Evolutionary conservation across 2,888 invertebrate genomes (phyloP).

Genomic region (Epinotia brunnichana): DNA sequence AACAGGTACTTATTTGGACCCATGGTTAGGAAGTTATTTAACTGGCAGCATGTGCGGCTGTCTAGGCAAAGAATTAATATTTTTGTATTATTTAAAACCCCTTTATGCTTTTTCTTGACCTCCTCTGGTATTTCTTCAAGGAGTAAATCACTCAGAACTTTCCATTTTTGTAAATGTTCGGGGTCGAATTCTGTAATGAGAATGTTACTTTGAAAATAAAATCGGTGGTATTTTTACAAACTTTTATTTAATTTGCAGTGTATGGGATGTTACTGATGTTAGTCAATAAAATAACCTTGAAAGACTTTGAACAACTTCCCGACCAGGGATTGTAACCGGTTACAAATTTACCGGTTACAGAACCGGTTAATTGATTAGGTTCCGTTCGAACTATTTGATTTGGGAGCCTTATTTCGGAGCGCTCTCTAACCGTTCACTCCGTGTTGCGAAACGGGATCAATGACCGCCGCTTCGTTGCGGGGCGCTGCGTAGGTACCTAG

Average conservation of each 20-base stretch:
- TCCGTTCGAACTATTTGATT: too few species aligned
- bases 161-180: slow-evolving; percentile 96
- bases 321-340: too few species aligned
- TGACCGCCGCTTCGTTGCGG: too few species aligned
- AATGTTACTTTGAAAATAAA: background rate
- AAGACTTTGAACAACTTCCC: too few species aligned
- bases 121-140: slow-evolving; percentile 91
- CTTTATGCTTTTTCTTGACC: slow-evolving; percentile 79
- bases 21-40: slow-evolving; percentile 87
- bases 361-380: too few species aligned
- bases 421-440: too few species aligned
- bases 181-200: slow-evolving; percentile 87
- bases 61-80: slow-evolving; percentile 94
- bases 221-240: background rate
- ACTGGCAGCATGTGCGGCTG: slow-evolving; percentile 90
- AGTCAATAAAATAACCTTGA: too few species aligned
- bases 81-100: slow-evolving; percentile 80
- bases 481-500: too few species aligned
- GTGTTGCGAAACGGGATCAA: too few species aligned
- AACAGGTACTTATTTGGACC: slow-evolving; percentile 86
- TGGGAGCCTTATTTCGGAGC: too few species aligned
- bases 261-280: too few species aligned
- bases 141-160: slow-evolving; percentile 90
- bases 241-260: background rate
- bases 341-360: too few species aligned